Conservation (phyloP, 1,140 invertebrate genomes). For the Lepidurus packardi region DNA sequence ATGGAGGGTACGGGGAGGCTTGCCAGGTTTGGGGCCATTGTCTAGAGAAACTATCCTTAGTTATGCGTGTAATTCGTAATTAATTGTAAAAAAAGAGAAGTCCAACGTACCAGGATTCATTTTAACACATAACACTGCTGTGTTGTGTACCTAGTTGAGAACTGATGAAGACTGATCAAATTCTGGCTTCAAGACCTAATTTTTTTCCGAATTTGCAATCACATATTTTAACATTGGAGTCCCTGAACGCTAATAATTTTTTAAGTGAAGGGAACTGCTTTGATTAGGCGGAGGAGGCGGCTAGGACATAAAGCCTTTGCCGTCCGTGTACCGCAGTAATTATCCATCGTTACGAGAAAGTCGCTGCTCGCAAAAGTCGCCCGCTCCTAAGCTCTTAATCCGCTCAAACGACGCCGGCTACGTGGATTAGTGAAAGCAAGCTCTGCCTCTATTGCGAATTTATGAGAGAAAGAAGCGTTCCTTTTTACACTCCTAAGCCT, state of each 20-base stretch:
- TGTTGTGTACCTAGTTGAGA: not conserved
- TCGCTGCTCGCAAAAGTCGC: not conserved
- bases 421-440: not conserved
- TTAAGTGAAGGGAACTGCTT: not conserved
- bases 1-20: not conserved
- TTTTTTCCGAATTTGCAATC: not conserved
- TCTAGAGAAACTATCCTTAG: not conserved
- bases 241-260: not conserved
- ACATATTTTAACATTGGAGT: not conserved
- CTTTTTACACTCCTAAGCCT: no score
- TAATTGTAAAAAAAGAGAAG: not conserved
- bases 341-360: conserved; percentile 3
- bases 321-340: not conserved
- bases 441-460: not conserved
- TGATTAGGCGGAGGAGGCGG: not conserved
- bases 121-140: not conserved
- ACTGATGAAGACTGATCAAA: conserved; percentile 5
- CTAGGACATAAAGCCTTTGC: not conserved
- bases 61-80: not conserved
- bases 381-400: not conserved
- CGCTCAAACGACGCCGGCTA: not conserved
- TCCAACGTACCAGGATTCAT: not conserved
- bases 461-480: not conserved
- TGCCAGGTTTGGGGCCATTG: not conserved
- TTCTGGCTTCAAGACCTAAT: not conserved